phyloP scores from a whole-genome alignment of 2,888 invertebrate species.

The Reticulitermes lucifugus region DNA sequence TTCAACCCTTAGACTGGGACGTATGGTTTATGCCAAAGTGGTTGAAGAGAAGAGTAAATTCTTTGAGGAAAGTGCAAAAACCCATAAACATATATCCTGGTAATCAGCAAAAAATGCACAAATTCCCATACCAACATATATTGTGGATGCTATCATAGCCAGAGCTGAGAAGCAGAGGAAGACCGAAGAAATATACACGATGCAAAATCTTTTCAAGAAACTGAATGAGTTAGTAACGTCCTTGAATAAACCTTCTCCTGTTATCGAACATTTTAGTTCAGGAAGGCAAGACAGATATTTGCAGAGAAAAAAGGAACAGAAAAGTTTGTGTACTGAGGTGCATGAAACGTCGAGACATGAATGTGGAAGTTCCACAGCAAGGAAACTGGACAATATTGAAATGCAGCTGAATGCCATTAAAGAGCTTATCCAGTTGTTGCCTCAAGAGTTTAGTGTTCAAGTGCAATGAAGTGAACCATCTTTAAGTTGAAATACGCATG shows the following conservation, averaged over 20 bases:
- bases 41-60: background rate
- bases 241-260: background rate
- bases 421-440: background rate
- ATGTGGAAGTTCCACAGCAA: background rate
- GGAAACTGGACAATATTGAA: background rate
- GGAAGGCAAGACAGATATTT: background rate
- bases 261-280: background rate
- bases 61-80: background rate
- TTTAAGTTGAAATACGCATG: too few species aligned
- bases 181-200: background rate
- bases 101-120: background rate
- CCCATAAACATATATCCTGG: slow-evolving; percentile 24
- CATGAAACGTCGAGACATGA: too few species aligned
- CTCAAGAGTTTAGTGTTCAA: background rate
- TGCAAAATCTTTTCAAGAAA: background rate
- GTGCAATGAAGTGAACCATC: background rate
- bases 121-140: background rate
- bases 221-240: background rate
- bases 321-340: too few species aligned
- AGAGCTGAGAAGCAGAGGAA: background rate
- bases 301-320: too few species aligned
- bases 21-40: slow-evolving; percentile 62
- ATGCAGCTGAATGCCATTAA: background rate
- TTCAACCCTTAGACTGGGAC: slow-evolving; percentile 66
- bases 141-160: slow-evolving; percentile 3